Evolutionary conservation across 1,140 invertebrate species (phyloP).

Genomic region (Akabosia matsudoensis): DNA sequence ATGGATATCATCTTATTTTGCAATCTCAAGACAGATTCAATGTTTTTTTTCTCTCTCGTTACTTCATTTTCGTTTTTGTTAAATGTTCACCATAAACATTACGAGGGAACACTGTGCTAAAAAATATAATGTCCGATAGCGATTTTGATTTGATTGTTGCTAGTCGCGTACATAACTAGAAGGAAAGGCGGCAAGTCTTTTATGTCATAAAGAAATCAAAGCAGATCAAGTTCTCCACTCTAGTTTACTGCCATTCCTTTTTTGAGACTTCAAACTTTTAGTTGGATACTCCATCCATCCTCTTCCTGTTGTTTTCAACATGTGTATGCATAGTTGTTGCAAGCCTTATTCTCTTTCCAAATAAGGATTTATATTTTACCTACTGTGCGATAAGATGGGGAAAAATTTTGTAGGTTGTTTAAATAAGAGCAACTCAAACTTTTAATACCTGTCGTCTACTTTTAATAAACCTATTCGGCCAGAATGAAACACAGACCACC

Average conservation of each 20-base stretch:
- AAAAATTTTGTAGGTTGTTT: neutral
- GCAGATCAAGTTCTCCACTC: slow-evolving; percentile 24
- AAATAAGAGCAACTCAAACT: neutral
- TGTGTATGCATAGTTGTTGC: neutral
- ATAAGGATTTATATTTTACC: slow-evolving; percentile 10
- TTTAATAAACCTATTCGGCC: neutral
- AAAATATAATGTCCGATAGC: too few relatives aligned
- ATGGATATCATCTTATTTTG: neutral
- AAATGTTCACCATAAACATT: slow-evolving; percentile 1
- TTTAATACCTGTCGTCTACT: neutral
- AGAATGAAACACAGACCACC: neutral
- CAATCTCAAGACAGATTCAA: neutral
- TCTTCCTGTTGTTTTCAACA: too few relatives aligned
- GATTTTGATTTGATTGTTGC: too few relatives aligned
- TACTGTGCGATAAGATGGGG: neutral
- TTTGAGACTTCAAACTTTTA: neutral
- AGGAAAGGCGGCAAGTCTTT: slow-evolving; percentile 5
- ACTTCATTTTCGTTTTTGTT: slow-evolving; percentile 15
- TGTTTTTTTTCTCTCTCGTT: slow-evolving; percentile 5
- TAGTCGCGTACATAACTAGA: neutral
- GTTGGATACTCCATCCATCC: neutral
- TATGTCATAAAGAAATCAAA: slow-evolving; percentile 24
- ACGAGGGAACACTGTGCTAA: neutral
- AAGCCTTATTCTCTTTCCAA: neutral
- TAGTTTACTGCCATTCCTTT: slow-evolving; percentile 18